phyloP scores from a whole-genome alignment of 37 sponge, comb jelly and placozoan species.

The Cladorhizidae sp. region DNA sequence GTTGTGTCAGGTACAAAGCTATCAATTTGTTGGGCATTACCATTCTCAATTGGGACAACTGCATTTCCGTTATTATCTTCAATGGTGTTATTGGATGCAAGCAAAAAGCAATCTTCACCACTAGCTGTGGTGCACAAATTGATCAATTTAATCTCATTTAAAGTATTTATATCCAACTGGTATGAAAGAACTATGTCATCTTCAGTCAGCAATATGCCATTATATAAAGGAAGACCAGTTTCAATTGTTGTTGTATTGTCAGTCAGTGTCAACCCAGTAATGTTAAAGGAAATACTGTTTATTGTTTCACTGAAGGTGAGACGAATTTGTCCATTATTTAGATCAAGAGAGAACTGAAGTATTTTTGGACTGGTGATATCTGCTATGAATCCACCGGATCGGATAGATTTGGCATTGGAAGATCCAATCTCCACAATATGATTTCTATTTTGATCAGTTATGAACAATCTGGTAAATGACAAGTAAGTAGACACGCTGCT shows the following conservation, averaged over 20 bases:
- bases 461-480: constrained; percentile 30
- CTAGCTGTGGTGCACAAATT: constrained; percentile 62
- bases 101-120: constrained; percentile 79
- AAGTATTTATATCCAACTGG: constrained; percentile 46
- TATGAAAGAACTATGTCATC: constrained; percentile 68
- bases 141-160: constrained; percentile 78
- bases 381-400: constrained; percentile 32
- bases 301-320: constrained; percentile 87
- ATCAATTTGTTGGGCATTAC: constrained; percentile 27
- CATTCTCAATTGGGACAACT: constrained; percentile 21
- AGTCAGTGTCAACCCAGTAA: constrained; percentile 30
- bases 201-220: constrained; percentile 34
- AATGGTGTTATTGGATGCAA: constrained; percentile 49
- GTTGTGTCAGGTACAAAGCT: constrained; percentile 65
- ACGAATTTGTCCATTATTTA: constrained; percentile 69
- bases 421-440: constrained; percentile 40
- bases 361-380: constrained; percentile 75
- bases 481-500: constrained; percentile 34
- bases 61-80: constrained; percentile 69
- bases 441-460: constrained; percentile 73
- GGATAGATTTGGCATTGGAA: constrained; percentile 2
- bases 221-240: constrained; percentile 15
- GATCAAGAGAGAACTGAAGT: constrained; percentile 59
- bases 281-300: constrained; percentile 54
- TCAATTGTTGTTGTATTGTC: constrained; percentile 17